phyloP scores from a whole-genome alignment of 2,113 vertebrate genomes.

The Eudyptes chrysolophus region DNA sequence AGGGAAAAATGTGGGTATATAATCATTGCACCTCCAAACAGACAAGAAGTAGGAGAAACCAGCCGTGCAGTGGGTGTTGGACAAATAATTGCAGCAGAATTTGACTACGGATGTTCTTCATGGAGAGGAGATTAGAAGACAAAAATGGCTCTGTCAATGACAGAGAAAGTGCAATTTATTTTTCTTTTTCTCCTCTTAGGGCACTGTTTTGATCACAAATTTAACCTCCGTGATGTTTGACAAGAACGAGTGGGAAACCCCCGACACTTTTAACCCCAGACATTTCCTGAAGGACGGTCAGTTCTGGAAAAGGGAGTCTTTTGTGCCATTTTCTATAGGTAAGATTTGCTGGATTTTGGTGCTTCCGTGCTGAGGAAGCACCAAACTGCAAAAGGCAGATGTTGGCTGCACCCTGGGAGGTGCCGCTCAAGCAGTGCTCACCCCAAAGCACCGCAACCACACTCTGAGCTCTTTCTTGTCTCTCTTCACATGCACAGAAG shows the following conservation, averaged over 20 bases:
- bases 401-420: background rate
- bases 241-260: slow-evolving; percentile 80
- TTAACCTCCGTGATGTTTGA: slow-evolving; percentile 79
- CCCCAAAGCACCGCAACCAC: background rate
- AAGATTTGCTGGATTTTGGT: background rate
- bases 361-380: background rate
- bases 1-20: accelerated
- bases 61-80: accelerated
- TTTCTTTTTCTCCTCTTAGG: slow-evolving; percentile 53
- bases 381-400: background rate
- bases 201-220: slow-evolving; percentile 20
- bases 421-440: background rate
- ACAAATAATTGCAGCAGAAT: background rate
- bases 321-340: slow-evolving; percentile 87
- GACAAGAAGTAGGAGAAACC: background rate
- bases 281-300: slow-evolving; percentile 86
- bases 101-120: background rate
- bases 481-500: background rate
- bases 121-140: background rate
- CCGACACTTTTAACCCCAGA: slow-evolving; percentile 79
- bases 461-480: background rate
- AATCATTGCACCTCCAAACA: background rate
- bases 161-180: background rate
- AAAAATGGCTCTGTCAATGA: background rate
- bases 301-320: slow-evolving; percentile 78